Percentiles rank a stretch among this genome's conserved stretches.
These are phyloP conservation scores for Anolis apletophallus DNA, from an alignment of 2,797 vertebrate genomes.

Conservation along the genomic window DNA sequence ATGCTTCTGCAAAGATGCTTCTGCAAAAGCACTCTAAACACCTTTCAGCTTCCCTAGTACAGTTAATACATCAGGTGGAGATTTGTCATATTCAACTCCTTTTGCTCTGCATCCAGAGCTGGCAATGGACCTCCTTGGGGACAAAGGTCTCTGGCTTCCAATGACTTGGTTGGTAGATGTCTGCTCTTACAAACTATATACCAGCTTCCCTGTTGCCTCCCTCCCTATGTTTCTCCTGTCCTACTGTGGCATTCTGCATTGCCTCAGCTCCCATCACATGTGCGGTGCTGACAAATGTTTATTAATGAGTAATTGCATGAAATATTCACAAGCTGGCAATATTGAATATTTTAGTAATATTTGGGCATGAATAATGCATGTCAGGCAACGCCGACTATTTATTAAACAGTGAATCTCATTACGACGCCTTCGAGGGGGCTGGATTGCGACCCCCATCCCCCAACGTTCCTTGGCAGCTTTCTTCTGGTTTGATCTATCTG, in stretches of 20 bases:
- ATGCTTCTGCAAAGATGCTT: too few relatives aligned
- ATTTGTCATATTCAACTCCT: too few relatives aligned
- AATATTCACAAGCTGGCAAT: constrained; percentile 43
- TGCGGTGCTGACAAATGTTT: constrained; percentile 31
- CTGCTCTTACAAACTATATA: too few relatives aligned
- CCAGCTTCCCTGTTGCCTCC: too few relatives aligned
- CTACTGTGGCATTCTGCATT: constrained; percentile 3
- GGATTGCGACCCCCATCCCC: neutral
- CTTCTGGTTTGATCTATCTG: neutral
- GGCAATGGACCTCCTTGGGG: too few relatives aligned
- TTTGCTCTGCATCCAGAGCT: neutral
- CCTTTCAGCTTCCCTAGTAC: too few relatives aligned
- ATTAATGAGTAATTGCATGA: constrained; percentile 45
- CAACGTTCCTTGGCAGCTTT: neutral
- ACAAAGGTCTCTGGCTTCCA: neutral
- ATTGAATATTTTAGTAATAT: constrained; percentile 49
- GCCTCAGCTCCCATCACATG: neutral
- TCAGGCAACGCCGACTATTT: constrained; percentile 32
- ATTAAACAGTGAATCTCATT: constrained; percentile 22
- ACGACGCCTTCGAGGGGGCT: constrained; percentile 20
- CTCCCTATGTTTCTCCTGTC: neutral
- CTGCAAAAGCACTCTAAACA: too few relatives aligned
- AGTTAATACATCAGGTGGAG: too few relatives aligned
- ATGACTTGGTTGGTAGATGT: neutral
- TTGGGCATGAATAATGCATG: constrained; percentile 27